phyloP scores from a whole-genome alignment of 2,113 vertebrate species.

The Condylura cristata region DNA sequence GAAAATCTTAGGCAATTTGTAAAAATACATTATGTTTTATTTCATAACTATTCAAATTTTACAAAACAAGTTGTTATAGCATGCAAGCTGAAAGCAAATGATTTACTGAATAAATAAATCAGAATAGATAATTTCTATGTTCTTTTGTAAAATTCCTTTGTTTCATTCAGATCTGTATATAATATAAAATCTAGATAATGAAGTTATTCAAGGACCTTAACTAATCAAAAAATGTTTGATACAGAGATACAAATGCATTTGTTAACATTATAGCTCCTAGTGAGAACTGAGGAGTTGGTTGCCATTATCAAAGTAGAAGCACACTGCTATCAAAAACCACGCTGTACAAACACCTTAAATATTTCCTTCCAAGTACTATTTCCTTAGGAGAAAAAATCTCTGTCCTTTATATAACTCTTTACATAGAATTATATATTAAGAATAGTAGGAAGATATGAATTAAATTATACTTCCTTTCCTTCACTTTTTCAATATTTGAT shows the following conservation, averaged over 20 bases:
- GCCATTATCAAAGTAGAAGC: not conserved
- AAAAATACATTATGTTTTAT: not conserved
- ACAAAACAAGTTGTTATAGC: not conserved
- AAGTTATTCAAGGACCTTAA: not conserved
- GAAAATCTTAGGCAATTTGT: not conserved
- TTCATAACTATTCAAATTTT: conserved; percentile 10
- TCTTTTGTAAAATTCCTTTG: not conserved
- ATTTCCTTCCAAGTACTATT: not conserved
- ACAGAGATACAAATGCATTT: not conserved
- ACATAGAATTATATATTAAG: not conserved
- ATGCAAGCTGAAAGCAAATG: not conserved
- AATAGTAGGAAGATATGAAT: not conserved
- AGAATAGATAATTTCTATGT: not conserved
- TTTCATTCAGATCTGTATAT: accelerated
- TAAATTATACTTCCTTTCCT: not conserved
- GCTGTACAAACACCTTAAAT: not conserved
- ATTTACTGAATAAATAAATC: not conserved
- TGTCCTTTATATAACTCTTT: not conserved
- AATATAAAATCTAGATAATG: not conserved
- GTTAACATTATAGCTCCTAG: not conserved
- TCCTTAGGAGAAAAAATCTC: not conserved
- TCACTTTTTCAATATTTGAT: not conserved
- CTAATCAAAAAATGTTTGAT: not conserved
- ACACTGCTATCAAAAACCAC: not conserved
- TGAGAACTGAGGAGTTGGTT: not conserved